These are phyloP conservation scores for Tetramorium parvispinum DNA, from an alignment of 1,140 invertebrate genomes.

Conservation along the genomic window DNA sequence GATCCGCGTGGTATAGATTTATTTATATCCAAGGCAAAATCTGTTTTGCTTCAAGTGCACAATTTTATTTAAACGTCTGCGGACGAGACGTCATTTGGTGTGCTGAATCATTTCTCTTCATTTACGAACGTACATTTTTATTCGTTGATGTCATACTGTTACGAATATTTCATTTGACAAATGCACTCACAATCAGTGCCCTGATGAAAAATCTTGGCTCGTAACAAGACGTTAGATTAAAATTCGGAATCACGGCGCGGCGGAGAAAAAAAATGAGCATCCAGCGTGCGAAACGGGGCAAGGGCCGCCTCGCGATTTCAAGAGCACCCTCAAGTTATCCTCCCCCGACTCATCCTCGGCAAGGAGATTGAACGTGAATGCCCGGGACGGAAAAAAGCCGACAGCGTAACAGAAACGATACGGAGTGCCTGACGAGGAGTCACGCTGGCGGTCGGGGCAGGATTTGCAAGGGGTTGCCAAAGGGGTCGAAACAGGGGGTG, in stretches of 20 bases:
- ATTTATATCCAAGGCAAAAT: constrained; percentile 24
- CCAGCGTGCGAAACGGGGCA: constrained; percentile 34
- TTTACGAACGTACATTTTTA: neutral
- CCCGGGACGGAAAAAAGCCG: constrained; percentile 44
- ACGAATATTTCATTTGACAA: neutral
- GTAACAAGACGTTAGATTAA: constrained; percentile 50
- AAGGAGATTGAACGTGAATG: constrained; percentile 68
- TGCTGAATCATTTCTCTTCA: neutral
- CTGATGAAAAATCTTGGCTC: constrained; percentile 1
- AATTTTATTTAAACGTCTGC: neutral
- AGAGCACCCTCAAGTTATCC: constrained; percentile 54
- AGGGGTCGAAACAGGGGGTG: constrained; percentile 78
- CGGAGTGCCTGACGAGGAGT: constrained; percentile 69
- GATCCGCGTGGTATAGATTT: constrained; percentile 7
- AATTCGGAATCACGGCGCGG: constrained; percentile 13
- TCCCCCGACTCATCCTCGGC: constrained; percentile 30
- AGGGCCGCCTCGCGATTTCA: constrained; percentile 44
- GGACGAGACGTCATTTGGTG: neutral
- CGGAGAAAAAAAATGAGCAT: constrained; percentile 48
- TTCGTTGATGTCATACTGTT: neutral
- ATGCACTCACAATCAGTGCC: neutral
- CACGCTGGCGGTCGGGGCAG: constrained; percentile 72
- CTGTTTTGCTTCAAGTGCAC: neutral
- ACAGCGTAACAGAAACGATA: constrained; percentile 73
- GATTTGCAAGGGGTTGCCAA: constrained; percentile 81